A percentile compares a stretch with the other conserved stretches of the same genome.
Evolutionary conservation across 2,797 vertebrate genomes (phyloP).

Genomic region (Ctenochaetus hawaiiensis): DNA sequence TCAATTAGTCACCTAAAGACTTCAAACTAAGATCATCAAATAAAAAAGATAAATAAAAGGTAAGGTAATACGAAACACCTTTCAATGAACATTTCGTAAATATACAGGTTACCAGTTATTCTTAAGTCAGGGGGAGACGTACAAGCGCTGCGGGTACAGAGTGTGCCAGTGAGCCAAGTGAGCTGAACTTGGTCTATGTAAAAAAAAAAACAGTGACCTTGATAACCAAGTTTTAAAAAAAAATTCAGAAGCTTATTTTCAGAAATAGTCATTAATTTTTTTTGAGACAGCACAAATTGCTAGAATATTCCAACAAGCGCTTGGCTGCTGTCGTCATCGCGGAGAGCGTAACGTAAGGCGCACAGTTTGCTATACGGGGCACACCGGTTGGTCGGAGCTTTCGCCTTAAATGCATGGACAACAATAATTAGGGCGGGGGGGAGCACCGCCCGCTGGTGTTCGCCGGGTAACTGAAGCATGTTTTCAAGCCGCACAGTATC

Average conservation of each 20-base stretch:
- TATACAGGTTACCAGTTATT: no score
- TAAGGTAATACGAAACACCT: no score
- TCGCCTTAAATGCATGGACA: background rate
- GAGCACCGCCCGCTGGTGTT: constrained; percentile 62
- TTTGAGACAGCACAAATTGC: constrained; percentile 54
- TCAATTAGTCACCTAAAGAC: no score
- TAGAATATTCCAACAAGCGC: constrained; percentile 82
- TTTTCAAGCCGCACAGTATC: constrained; percentile 11
- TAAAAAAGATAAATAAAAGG: no score
- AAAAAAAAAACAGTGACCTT: background rate
- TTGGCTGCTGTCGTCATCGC: constrained; percentile 71
- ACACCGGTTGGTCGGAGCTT: constrained; percentile 62
- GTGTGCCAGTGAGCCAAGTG: constrained; percentile 2
- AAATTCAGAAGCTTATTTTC: background rate
- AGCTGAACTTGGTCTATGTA: background rate
- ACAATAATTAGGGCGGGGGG: no score
- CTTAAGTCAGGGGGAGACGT: background rate
- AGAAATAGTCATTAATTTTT: background rate
- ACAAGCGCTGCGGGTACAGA: background rate
- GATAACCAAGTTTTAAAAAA: background rate
- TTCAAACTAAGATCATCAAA: no score
- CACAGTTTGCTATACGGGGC: constrained; percentile 28
- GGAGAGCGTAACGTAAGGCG: constrained; percentile 15
- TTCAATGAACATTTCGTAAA: no score
- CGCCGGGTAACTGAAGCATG: background rate